phyloP scores from a whole-genome alignment of 2,888 invertebrate species.

The Torymus texanus region DNA sequence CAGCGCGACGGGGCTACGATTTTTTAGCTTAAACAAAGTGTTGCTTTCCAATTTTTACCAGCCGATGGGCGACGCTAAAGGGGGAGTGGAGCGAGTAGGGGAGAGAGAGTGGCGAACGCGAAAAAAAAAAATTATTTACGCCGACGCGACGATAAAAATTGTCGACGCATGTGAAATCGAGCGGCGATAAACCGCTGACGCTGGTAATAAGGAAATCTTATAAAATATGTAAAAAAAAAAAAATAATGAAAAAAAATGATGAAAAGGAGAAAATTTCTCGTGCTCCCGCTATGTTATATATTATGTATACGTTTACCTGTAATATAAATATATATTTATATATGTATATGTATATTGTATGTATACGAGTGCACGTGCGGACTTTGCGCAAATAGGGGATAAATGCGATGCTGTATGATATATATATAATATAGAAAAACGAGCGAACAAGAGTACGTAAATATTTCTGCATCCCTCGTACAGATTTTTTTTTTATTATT shows the following conservation, averaged over 20 bases:
- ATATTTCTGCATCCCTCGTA: no score
- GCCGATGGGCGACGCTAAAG: conserved; percentile 4
- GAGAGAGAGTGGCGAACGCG: background rate
- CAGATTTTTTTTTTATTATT: no score
- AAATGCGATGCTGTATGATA: no score
- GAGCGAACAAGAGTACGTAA: no score
- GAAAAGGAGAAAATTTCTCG: conserved; percentile 1
- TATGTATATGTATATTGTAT: no score
- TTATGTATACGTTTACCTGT: no score
- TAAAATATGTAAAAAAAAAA: conserved; percentile 44
- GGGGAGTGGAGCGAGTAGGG: background rate
- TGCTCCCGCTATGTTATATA: background rate
- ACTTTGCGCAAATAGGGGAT: no score
- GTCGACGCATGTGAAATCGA: conserved; percentile 52
- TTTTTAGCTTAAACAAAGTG: conserved; percentile 65
- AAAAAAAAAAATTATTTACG: conserved; percentile 50
- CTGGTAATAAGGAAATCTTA: conserved; percentile 52
- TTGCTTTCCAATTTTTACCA: conserved; percentile 64
- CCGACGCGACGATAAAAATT: conserved; percentile 53
- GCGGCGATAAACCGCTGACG: conserved; percentile 50
- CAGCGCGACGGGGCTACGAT: conserved; percentile 56
- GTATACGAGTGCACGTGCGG: no score
- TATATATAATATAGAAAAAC: no score
- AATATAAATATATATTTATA: no score
- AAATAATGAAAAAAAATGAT: background rate